Base-by-base conservation (phyloP, 2,888 invertebrate species). In the Spodoptera picta region DNA sequence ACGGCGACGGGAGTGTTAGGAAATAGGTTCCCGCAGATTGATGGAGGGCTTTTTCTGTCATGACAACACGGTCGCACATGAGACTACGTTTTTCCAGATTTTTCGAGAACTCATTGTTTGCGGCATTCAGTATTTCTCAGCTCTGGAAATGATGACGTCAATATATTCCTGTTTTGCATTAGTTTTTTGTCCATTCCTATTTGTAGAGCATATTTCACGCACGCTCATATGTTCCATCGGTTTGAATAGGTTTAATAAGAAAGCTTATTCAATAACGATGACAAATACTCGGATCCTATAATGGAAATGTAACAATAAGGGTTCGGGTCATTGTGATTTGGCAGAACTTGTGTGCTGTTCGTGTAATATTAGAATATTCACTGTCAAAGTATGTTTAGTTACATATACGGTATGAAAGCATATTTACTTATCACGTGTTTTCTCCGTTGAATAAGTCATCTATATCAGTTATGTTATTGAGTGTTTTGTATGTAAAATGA, bases 31-130 rank as follows among this genome's bases (percentile, higher is more conserved):
- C 80, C 81, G 85, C 72, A 81, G 85, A 87, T 84, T 92, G 91
- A 92, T 91, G 85, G 91, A 89, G 90, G 87, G 89, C 84, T 90
- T 88, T 90, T 85, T 89, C 86, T 89, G 92, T 92, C 90, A 87
- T 81, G 86, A 88, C 90, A 88, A 87, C 88, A 87, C 86, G 83
- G 81, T 70, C 81, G 77, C 83, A 84, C 82, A 88, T 85, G 88
- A 86, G 85, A 82, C 85, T 87, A 81, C 83, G 83, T 83, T 88
- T 88, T 87, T 83, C 65, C 83, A 85, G 84, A 86, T 87, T 87
- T 89, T 86, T 82, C 80, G 78, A 83, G 81, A 81, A 81, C 81
- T 82, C 84, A 82, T 82, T 83, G 83, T 84, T 79, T 78, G 61
- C 77, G 65, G 45, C 64, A 54, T 75, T 64, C 59, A 62, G 80